Evolutionary conservation across 2,113 vertebrate genomes (phyloP).

Genomic region (Tyto alba): DNA sequence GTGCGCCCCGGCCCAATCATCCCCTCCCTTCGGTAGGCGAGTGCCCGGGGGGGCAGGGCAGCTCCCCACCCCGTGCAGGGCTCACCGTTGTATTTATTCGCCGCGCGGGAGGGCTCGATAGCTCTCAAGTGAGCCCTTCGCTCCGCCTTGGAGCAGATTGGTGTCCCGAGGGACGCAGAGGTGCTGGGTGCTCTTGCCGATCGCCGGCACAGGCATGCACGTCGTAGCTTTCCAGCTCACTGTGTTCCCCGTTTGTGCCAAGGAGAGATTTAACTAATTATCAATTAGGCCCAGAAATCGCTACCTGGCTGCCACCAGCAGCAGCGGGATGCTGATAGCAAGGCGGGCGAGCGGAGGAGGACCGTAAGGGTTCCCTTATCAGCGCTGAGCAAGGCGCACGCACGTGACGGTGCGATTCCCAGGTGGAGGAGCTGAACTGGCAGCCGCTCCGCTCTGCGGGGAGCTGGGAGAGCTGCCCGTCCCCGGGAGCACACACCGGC

Average conservation of each 20-base stretch:
- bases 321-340: neutral
- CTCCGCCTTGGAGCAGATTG: fast-evolving
- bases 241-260: neutral
- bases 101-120: fast-evolving
- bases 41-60: neutral
- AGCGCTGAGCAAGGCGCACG: neutral
- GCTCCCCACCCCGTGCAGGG: neutral
- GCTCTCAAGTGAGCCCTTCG: neutral
- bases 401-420: fast-evolving
- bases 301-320: neutral
- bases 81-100: fast-evolving
- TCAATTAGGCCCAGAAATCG: neutral
- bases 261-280: neutral
- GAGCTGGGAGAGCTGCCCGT: neutral
- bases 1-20: fast-evolving
- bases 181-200: neutral
- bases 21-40: neutral
- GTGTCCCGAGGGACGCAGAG: neutral
- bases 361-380: fast-evolving
- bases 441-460: neutral
- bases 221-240: neutral
- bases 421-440: neutral
- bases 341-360: fast-evolving
- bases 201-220: fast-evolving
- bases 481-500: fast-evolving